Conservation (phyloP, 2,113 vertebrate species). For the Sander vitreus region DNA sequence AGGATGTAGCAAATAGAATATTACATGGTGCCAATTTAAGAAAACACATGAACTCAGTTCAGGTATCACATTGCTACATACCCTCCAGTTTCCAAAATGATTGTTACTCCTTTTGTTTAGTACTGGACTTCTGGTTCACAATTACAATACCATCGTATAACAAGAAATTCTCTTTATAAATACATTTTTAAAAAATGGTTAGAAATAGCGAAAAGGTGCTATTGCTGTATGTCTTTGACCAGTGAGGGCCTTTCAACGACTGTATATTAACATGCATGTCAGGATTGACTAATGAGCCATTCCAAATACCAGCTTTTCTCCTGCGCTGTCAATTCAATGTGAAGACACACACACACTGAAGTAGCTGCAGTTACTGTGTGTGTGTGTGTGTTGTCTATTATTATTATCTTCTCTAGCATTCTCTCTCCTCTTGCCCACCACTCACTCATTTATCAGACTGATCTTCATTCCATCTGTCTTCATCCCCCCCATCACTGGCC, state of each 20-base stretch:
- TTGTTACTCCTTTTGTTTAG: not conserved
- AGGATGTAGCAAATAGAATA: not conserved
- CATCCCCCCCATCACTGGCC: slow-evolving; percentile 27
- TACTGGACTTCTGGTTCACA: not conserved
- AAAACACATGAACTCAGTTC: not conserved
- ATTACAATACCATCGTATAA: not conserved
- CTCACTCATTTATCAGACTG: slow-evolving; percentile 41
- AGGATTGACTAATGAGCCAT: slow-evolving; percentile 26
- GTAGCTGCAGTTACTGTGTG: not conserved
- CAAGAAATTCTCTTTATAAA: not conserved
- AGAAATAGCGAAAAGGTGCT: not conserved
- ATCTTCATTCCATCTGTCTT: slow-evolving; percentile 45
- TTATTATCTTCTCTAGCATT: not conserved
- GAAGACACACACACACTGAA: not conserved
- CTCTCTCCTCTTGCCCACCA: slow-evolving; percentile 2
- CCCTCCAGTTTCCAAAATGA: not conserved
- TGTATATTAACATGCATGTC: slow-evolving; percentile 38
- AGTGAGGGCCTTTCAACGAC: not conserved
- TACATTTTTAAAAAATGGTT: not conserved
- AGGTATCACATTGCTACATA: not conserved
- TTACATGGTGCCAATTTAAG: not conserved
- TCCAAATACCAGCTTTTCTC: slow-evolving; percentile 25
- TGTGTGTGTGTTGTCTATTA: not conserved
- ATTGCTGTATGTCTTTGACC: not conserved
- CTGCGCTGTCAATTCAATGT: slow-evolving; percentile 14